Evolutionary conservation across 2,113 vertebrate genomes (phyloP), one percentile per base, ranked within the genome.

Genomic region (Psettodes erumei): DNA sequence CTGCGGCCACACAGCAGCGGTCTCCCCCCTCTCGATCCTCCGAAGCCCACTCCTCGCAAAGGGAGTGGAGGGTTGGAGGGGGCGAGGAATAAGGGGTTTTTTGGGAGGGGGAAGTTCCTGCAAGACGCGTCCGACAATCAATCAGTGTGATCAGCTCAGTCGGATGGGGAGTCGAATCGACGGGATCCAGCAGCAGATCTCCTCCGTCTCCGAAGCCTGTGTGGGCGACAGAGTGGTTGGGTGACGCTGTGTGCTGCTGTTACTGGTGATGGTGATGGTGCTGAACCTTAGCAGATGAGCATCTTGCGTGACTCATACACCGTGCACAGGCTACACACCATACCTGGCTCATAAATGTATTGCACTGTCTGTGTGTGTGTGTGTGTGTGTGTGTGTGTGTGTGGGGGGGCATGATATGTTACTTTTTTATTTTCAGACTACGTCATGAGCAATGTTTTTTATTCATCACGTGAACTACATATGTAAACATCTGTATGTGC

Each of bases 51-150:
- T 42, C 60, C 40, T 19, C 72, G 72, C 55, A n/a, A 5, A 35
- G 5, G 37, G 15, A 9, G 38, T 9, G 16, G 35, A 16, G 18
- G 30, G 27, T 3, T 1, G 28, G 11, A 1, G 33, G 35, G 15
- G 50, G 13, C 8, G 53, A 54, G 53, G 19, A 6, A 30, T 27
- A 5, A 12, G 47, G 13, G 5, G 55, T 21, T 25, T 18, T 4
- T 9, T 42, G 21, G 1, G 25, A 27, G 65, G 47, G 11, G 43
- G 48, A 56, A 62, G 32, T 64, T 82, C 77, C 87, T 83, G 77
- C 71, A 80, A 82, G 79, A 83, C 67, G 45, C 81, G 70, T 79
- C 79, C 58, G 81, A 37, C 51, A 81, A 89, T 87, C 84, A 84
- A 85, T 87, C 75, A 86, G 23, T 50, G 45, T 75, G 85, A 88